These are phyloP conservation scores for Tachina grossa DNA, from an alignment of 2,888 invertebrate species.

Conservation along the genomic window DNA sequence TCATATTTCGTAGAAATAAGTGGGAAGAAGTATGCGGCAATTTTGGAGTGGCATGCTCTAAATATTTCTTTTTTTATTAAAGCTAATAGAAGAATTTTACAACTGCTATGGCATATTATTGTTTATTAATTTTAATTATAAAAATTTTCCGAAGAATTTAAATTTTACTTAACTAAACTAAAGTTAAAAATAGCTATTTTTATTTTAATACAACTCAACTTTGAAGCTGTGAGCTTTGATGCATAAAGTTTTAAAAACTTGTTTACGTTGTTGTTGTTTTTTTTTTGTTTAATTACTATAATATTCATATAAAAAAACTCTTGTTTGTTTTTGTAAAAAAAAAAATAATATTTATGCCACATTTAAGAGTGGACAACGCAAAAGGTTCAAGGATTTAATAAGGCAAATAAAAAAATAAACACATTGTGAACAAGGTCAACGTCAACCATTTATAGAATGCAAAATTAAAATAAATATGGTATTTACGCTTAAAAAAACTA, in stretches of 20 bases:
- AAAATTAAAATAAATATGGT: constrained; percentile 1
- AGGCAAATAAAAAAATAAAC: not conserved
- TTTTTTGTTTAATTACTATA: not conserved
- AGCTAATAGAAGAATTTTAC: too few relatives aligned
- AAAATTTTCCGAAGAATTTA: too few relatives aligned
- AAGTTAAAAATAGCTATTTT: not conserved
- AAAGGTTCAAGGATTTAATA: constrained; percentile 52
- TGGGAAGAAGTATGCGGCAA: too few relatives aligned
- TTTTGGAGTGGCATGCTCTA: too few relatives aligned
- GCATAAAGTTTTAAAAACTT: not conserved
- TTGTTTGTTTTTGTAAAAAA: not conserved
- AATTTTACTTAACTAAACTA: not conserved
- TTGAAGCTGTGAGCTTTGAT: not conserved
- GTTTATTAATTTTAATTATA: too few relatives aligned
- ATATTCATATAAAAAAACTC: not conserved
- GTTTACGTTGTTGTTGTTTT: not conserved
- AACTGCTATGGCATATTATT: too few relatives aligned
- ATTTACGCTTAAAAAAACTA: constrained; percentile 1
- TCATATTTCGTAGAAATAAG: too few relatives aligned
- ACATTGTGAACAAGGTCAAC: constrained; percentile 42
- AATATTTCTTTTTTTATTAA: too few relatives aligned
- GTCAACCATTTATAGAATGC: constrained; percentile 23
- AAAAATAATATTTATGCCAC: not conserved
- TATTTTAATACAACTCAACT: not conserved
- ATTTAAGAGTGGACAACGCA: constrained; percentile 1